Percentiles rank a stretch among this genome's conserved stretches.
Evolutionary conservation across 2,888 invertebrate species (phyloP).

Genomic region (Bimastos eiseni): DNA sequence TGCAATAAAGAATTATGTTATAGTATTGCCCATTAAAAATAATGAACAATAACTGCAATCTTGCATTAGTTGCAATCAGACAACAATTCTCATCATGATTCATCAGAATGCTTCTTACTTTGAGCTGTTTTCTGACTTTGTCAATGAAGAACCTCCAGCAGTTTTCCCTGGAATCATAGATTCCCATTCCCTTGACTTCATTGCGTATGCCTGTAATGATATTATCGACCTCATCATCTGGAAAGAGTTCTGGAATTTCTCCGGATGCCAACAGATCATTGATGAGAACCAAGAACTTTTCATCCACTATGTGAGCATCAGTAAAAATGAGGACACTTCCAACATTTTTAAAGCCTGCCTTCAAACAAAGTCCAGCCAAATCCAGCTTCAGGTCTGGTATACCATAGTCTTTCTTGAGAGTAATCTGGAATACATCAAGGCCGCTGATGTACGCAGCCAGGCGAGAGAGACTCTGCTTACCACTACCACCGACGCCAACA

Average conservation of each 20-base stretch:
- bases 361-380: conserved; percentile 81
- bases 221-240: conserved; percentile 94
- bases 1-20: too few relatives aligned
- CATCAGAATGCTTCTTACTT: conserved; percentile 52
- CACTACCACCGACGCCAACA: conserved; percentile 94
- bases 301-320: conserved; percentile 90
- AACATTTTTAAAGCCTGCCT: conserved; percentile 89
- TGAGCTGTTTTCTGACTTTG: conserved; percentile 77
- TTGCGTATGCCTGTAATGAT: conserved; percentile 78
- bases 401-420: conserved; percentile 85
- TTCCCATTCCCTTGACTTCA: conserved; percentile 73
- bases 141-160: conserved; percentile 98
- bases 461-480: conserved; percentile 88
- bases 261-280: conserved; percentile 94
- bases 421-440: conserved; percentile 88
- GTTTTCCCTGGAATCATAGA: conserved; percentile 88
- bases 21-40: too few relatives aligned
- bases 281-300: conserved; percentile 89
- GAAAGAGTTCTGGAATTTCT: conserved; percentile 91
- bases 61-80: neutral
- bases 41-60: neutral
- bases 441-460: conserved; percentile 91
- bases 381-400: conserved; percentile 84
- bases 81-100: neutral
- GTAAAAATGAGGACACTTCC: conserved; percentile 95